Evolutionary conservation across 2,888 invertebrate genomes (phyloP), one percentile per base, ranked within the genome.

Genomic region (Athalia cordata): DNA sequence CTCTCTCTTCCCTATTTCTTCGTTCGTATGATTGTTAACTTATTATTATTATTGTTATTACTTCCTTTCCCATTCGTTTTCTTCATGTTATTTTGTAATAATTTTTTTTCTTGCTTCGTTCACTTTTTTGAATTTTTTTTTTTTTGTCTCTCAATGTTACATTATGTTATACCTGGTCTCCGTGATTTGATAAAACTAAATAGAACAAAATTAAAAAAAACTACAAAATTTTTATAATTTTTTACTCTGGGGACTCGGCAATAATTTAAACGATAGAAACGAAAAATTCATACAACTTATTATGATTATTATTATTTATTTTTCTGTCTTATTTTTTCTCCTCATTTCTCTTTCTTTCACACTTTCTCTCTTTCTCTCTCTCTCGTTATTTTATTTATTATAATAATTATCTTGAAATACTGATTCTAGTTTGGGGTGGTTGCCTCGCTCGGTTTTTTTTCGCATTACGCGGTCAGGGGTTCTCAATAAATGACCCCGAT

Each of bases 391-490:
- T 68, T 13, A 77, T 77, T 77, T 78, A 67, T 74, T 68, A 77
- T 80, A 79, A 79, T 76, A 74, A 81, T 81, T 81, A 86, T 83
- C 79, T 82, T 83, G 81, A 85, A 87, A 87, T 86, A 86, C 87
- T 86, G 86, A 86, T 86, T 85, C 80, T 83, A 84, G 84, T 83
- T 81, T 81, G 80, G 83, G 82, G 83, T 81, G 84, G 85, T 86
- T 86, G 85, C 86, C 83, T 81, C 79, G 64, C 81, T 84, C 81
- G 80, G 79, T 78, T 81, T 79, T 76, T 79, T 78, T 68, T 77
- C 78, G 70, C 61, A 52, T 29, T 29, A 45, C 52, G 3, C 11
- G 6, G 47, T 47, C 47, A 66, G 65, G 65, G 65, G 13, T 15
- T 66, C 13, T 29, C 29, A 29, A 29, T 29, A 29, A 29, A 29